These are phyloP conservation scores for Platanista minor DNA, from an alignment of 2,113 vertebrate species.

Conservation along the genomic window DNA sequence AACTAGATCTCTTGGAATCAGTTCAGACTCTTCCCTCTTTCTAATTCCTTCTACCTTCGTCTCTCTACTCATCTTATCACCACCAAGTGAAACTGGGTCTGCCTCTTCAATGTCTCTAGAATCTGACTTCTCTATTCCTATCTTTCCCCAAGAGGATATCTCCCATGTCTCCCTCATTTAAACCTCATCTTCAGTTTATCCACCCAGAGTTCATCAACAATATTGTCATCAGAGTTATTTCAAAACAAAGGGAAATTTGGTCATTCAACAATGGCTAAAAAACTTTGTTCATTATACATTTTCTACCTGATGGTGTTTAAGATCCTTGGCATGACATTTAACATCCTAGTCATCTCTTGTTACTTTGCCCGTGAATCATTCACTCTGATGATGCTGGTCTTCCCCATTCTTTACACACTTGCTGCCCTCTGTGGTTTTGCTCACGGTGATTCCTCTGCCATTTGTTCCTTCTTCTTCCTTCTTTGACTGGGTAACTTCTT, in stretches of 20 bases:
- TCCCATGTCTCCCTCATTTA: neutral
- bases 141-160: neutral
- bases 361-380: neutral
- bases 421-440: neutral
- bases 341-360: neutral
- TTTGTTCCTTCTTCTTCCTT: neutral
- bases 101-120: neutral
- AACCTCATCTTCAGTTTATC: neutral
- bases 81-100: accelerated
- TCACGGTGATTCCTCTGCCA: neutral
- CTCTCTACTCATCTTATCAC: neutral
- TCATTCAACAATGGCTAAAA: neutral
- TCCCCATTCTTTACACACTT: neutral
- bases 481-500: neutral
- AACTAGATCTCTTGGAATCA: neutral
- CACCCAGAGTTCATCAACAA: neutral
- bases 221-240: neutral
- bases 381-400: neutral
- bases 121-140: neutral
- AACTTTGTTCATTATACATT: neutral
- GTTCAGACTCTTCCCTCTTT: neutral
- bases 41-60: neutral
- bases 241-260: neutral
- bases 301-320: neutral
- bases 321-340: neutral